These are phyloP conservation scores for Muscicapa adusta DNA, from an alignment of 2,113 vertebrate species.

Conservation along the genomic window DNA sequence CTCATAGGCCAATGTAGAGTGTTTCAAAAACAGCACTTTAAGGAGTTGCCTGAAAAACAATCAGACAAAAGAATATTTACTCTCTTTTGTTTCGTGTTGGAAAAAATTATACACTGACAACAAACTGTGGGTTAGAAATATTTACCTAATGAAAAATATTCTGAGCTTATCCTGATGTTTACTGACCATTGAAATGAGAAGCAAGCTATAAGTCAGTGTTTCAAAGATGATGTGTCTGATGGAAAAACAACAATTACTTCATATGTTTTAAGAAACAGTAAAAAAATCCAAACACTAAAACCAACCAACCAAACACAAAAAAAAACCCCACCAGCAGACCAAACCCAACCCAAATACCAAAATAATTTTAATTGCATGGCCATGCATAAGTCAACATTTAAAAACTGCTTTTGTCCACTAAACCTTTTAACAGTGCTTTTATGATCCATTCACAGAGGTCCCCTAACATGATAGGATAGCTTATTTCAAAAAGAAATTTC, in stretches of 20 bases:
- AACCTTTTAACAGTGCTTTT: neutral
- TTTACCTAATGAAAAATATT: neutral
- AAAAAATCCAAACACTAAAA: neutral
- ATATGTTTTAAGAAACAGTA: neutral
- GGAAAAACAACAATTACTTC: neutral
- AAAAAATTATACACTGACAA: slow-evolving; percentile 4
- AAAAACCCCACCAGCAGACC: neutral
- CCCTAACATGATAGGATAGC: neutral
- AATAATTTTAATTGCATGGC: neutral
- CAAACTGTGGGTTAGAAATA: neutral
- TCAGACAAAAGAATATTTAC: slow-evolving; percentile 45
- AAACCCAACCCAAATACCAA: neutral
- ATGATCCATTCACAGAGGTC: neutral
- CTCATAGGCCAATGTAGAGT: neutral
- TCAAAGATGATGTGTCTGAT: slow-evolving; percentile 15
- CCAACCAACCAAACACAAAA: neutral
- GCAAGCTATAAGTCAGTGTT: neutral
- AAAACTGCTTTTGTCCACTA: neutral
- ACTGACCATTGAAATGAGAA: neutral
- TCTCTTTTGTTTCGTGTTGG: neutral
- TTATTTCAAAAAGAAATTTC: neutral
- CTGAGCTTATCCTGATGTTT: slow-evolving; percentile 27
- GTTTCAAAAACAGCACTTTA: neutral
- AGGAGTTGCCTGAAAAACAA: neutral
- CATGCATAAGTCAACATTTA: neutral